These are phyloP conservation scores for Ceyx melanurus DNA, from an alignment of 2,113 vertebrate species.

Conservation along the genomic window DNA sequence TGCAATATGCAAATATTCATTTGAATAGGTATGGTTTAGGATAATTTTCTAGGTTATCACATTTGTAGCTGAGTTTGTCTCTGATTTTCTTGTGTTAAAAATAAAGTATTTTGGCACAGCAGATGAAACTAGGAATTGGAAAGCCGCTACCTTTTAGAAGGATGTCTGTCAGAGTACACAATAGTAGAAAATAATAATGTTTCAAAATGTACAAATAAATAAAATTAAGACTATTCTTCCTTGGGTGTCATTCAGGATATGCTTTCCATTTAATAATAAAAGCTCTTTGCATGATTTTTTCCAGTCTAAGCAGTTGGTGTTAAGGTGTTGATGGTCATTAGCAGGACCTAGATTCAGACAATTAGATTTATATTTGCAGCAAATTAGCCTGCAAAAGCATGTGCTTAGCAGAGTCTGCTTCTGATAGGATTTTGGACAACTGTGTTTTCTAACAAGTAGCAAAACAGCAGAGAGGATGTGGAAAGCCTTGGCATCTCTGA, in stretches of 20 bases:
- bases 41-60: neutral
- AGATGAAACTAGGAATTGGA: neutral
- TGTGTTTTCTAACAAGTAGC: neutral
- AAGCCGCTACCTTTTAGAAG: neutral
- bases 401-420: neutral
- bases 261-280: conserved; percentile 27
- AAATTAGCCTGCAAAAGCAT: conserved; percentile 40
- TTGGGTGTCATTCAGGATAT: conserved; percentile 16
- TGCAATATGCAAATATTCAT: neutral
- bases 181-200: conserved; percentile 11
- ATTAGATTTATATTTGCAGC: conserved; percentile 55
- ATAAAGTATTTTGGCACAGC: neutral
- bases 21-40: neutral
- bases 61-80: neutral
- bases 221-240: conserved; percentile 1
- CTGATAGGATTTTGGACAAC: conserved; percentile 45
- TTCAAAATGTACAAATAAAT: conserved; percentile 38
- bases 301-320: conserved; percentile 8
- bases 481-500: neutral
- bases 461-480: neutral
- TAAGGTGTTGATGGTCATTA: conserved; percentile 52
- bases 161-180: neutral
- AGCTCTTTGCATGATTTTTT: conserved; percentile 11
- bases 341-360: conserved; percentile 36
- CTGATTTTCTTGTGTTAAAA: neutral